Percentiles rank a stretch among this genome's conserved stretches.
phyloP scores from a whole-genome alignment of 2,888 invertebrate genomes.

The Eilema sororculum region DNA sequence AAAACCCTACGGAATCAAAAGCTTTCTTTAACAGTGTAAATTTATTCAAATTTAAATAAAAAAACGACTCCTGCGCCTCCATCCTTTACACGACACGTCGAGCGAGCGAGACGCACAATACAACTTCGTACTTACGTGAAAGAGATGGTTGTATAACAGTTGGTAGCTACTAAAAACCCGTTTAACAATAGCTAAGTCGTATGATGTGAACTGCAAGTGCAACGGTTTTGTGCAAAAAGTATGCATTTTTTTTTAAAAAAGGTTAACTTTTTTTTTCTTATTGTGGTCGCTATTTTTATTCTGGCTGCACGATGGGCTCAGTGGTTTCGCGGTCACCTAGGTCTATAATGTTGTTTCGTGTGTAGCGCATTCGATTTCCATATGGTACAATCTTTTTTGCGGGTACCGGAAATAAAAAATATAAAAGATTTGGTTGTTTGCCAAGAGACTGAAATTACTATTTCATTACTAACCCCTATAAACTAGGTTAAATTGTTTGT shows the following conservation, averaged over 20 bases:
- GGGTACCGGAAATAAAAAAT: background rate
- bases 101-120: conserved; percentile 23
- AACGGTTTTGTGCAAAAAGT: conserved; percentile 50
- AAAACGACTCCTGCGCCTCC: conserved; percentile 68
- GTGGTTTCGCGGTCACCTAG: background rate
- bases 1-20: conserved; percentile 68
- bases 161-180: conserved; percentile 56
- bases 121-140: background rate
- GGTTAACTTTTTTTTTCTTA: conserved; percentile 30
- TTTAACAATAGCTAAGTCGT: conserved; percentile 71
- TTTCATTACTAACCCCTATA: too few relatives aligned
- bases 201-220: conserved; percentile 63
- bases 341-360: background rate
- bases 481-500: too few relatives aligned
- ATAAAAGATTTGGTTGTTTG: background rate
- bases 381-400: too few relatives aligned
- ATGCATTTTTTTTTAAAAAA: conserved; percentile 31
- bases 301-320: background rate
- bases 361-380: background rate
- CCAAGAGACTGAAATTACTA: background rate
- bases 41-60: conserved; percentile 85
- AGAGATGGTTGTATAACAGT: conserved; percentile 27
- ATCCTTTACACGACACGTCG: conserved; percentile 65
- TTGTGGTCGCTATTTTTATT: conserved; percentile 37
- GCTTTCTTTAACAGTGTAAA: conserved; percentile 82